Base-by-base conservation (phyloP, 92 coral and sea anemone species). In the Desmophyllum pertusum region DNA sequence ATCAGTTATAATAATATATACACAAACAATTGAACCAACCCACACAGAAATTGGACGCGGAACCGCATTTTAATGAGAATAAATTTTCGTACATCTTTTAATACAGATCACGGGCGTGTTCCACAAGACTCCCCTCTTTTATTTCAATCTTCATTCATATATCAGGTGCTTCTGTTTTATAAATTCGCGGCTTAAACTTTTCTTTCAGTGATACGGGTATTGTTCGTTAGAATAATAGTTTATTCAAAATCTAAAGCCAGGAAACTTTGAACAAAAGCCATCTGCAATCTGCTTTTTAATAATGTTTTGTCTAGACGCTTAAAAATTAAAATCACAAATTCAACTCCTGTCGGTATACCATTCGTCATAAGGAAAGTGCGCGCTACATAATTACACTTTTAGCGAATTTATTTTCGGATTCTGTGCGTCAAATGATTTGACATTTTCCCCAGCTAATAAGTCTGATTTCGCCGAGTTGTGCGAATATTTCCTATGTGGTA, bases 291-390 rank as follows among this genome's bases (percentile, higher is more conserved):
- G 15, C 43, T 38, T 52, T 67, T 18, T 6, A 37, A 67, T 67
- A 37, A 43, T 14, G 40, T 23, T 80, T 80, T 80, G 84, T 80
- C 76, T 80, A 69, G 76, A 79, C 73, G 3, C 6, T 64, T 33
- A 30, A 42, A 76, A 46, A 79, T 65, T 43, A 21, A 80, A 68
- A 80, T 80, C 37, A 69, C 84, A 50, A 35, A 67, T 80, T 43
- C 43, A 42, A 30, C 15, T 31, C 10, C 23, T 15, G 45, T 65
- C n/a, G n/a, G n/a, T n/a, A n/a, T 31, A n/a, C 46, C 75, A 80
- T 51, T 80, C 52, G 35, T 25, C 73, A 67, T 10, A 11, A 29
- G 52, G 45, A 79, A 65, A 33, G 30, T 15, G 68, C 21, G 75
- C 31, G 30, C 35, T 10, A 41, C 7, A 31, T 23, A 65, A 27